Percentiles rank a stretch among this genome's conserved stretches.
These are phyloP conservation scores for Callimorpha dominula DNA, from an alignment of 2,888 invertebrate genomes.

Conservation along the genomic window DNA sequence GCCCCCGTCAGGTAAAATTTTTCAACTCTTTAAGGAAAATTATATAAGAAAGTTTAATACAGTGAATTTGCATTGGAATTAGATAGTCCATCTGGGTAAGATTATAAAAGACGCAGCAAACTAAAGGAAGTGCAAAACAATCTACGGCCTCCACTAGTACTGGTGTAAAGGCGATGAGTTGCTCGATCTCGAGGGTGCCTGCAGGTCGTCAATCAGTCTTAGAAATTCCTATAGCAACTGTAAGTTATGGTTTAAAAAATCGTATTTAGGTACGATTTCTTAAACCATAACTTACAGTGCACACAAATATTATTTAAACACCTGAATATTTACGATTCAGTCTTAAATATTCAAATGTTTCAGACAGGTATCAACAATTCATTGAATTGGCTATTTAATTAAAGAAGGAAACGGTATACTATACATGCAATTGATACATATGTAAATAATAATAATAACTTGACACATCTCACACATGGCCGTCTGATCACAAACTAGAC, in stretches of 20 bases:
- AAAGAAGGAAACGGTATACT: too few relatives aligned
- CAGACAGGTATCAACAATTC: neutral
- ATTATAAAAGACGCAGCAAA: neutral
- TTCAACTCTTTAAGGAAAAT: neutral
- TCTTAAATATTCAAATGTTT: neutral
- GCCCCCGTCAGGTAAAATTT: too few relatives aligned
- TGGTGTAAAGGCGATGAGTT: neutral
- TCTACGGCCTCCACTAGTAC: neutral
- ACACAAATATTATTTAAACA: neutral
- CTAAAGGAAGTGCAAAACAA: neutral
- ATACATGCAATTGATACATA: too few relatives aligned
- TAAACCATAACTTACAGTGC: too few relatives aligned
- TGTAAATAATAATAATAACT: too few relatives aligned
- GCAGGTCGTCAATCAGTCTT: neutral
- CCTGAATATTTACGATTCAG: neutral
- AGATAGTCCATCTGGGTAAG: neutral
- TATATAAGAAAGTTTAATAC: neutral
- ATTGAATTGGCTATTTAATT: neutral
- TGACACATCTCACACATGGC: too few relatives aligned
- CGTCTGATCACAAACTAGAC: too few relatives aligned
- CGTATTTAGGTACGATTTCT: too few relatives aligned
- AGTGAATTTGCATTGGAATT: neutral
- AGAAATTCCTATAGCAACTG: neutral
- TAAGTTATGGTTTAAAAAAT: neutral
- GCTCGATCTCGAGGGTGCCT: neutral